These are phyloP conservation scores for Sorex fumeus DNA, from an alignment of 2,113 vertebrate species.

Conservation along the genomic window DNA sequence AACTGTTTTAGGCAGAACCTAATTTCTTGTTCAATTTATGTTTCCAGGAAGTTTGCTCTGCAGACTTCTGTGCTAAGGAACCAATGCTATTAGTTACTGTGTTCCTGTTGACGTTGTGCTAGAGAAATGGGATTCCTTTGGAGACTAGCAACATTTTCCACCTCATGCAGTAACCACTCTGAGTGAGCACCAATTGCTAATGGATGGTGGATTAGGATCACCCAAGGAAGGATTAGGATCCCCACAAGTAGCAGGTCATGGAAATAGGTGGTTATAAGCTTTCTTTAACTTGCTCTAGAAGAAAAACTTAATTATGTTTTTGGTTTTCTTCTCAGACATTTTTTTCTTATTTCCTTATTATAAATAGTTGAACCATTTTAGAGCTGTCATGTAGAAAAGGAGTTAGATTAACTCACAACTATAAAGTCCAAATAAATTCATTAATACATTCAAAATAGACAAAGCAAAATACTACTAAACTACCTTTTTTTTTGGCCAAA, in stretches of 20 bases:
- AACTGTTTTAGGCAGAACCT: neutral
- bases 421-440: neutral
- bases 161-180: no score
- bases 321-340: neutral
- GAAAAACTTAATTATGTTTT: neutral
- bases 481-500: neutral
- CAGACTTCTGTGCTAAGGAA: neutral
- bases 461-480: neutral
- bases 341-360: neutral
- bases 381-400: neutral
- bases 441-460: neutral
- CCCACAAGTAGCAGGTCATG: no score
- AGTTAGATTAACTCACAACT: no score
- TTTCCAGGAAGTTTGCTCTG: neutral
- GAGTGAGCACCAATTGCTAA: neutral
- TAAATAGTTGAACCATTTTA: neutral
- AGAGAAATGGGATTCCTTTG: no score
- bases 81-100: neutral
- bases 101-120: neutral
- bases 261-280: neutral
- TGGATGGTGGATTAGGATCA: neutral
- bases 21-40: neutral
- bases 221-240: no score
- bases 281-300: neutral
- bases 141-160: no score